Percentiles rank a stretch among this genome's conserved stretches.
These are phyloP conservation scores for Parotia lawesii DNA, from an alignment of 2,113 vertebrate species.

Conservation along the genomic window DNA sequence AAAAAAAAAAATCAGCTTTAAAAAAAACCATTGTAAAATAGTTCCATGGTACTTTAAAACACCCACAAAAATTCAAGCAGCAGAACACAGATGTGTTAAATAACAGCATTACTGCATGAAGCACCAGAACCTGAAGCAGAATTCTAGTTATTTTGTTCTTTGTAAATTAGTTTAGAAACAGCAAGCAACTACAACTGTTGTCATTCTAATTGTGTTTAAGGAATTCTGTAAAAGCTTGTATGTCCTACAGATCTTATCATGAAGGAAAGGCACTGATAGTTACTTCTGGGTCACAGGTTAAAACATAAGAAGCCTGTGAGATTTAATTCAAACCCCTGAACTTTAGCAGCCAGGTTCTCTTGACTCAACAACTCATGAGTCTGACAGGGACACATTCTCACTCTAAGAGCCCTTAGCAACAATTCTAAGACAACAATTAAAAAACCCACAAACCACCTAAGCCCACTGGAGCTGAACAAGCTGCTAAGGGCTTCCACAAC, in stretches of 20 bases:
- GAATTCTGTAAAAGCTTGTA: background rate
- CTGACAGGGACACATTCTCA: background rate
- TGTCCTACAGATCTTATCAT: background rate
- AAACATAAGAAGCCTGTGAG: background rate
- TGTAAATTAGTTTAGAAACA: background rate
- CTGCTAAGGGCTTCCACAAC: fast-evolving
- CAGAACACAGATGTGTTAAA: background rate
- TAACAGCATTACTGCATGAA: background rate
- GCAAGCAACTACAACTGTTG: background rate
- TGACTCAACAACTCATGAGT: background rate
- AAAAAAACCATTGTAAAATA: background rate
- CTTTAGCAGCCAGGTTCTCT: background rate
- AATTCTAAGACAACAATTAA: background rate
- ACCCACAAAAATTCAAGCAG: background rate
- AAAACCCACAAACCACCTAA: background rate
- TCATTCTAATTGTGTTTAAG: background rate
- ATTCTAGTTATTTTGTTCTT: background rate
- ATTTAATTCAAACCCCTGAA: background rate
- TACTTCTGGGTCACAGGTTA: background rate
- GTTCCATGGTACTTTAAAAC: background rate
- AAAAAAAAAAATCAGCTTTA: background rate
- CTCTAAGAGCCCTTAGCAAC: background rate
- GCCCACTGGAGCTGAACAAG: background rate
- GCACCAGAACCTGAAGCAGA: background rate
- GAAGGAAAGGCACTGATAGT: background rate